These are phyloP conservation scores for Dioctria linearis DNA, from an alignment of 2,888 invertebrate species.

Conservation along the genomic window DNA sequence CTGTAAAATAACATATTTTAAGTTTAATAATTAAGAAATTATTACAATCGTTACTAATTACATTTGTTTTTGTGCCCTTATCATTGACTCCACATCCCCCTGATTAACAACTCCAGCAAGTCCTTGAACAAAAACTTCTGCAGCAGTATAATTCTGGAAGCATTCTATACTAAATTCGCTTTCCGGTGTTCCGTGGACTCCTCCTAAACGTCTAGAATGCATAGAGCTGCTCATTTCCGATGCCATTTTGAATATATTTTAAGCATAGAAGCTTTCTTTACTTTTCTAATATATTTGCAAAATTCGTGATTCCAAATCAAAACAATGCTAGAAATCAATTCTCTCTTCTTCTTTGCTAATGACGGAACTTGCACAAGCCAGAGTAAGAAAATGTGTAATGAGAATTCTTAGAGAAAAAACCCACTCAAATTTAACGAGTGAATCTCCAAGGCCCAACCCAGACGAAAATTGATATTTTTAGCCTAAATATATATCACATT, in stretches of 20 bases:
- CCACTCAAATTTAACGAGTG: too few relatives aligned
- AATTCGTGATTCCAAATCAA: too few relatives aligned
- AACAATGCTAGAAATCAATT: too few relatives aligned
- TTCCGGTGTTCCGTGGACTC: conserved; percentile 62
- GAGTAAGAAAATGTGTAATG: too few relatives aligned
- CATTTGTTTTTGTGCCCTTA: conserved; percentile 94
- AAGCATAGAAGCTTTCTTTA: background rate
- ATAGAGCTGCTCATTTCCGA: conserved; percentile 63
- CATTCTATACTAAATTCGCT: conserved; percentile 81
- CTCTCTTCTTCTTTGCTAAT: too few relatives aligned
- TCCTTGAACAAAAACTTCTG: conserved; percentile 94
- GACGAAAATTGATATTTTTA: too few relatives aligned
- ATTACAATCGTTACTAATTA: conserved; percentile 68
- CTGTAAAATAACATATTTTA: conserved; percentile 72
- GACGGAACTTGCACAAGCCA: too few relatives aligned
- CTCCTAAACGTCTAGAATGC: conserved; percentile 61
- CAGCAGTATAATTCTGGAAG: conserved; percentile 90
- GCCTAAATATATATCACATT: too few relatives aligned
- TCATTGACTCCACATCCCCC: conserved; percentile 90
- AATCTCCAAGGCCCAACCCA: too few relatives aligned
- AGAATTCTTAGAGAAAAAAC: too few relatives aligned
- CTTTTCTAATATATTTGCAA: too few relatives aligned
- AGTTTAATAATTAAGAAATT: background rate
- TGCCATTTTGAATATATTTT: conserved; percentile 57
- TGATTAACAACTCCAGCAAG: conserved; percentile 93